Percentiles rank a stretch among this genome's conserved stretches.
Evolutionary conservation across 2,888 invertebrate species (phyloP).

Genomic region (Cheilosia urbana): DNA sequence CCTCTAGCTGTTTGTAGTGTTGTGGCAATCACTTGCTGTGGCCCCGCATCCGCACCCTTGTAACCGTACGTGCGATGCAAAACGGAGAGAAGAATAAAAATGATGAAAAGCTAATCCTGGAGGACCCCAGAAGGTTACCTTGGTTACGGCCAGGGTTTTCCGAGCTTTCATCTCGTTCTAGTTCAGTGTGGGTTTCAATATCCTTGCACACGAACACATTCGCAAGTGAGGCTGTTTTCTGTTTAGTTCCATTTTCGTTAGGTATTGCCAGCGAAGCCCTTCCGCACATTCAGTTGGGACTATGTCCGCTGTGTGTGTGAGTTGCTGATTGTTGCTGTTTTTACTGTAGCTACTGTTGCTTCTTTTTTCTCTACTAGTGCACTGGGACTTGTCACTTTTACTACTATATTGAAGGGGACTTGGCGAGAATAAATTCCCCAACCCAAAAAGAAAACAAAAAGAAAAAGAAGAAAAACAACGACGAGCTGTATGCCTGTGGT

Average conservation of each 20-base stretch:
- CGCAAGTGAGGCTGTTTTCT: conserved; percentile 29
- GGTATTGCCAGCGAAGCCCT: not conserved
- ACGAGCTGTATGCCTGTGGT: conserved; percentile 27
- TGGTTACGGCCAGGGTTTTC: conserved; percentile 77
- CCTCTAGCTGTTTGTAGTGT: conserved; percentile 49
- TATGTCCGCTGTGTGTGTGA: not conserved
- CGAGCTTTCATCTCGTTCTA: conserved; percentile 78
- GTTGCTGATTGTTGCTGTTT: conserved; percentile 70
- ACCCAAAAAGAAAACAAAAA: not conserved
- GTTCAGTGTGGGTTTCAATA: conserved; percentile 67
- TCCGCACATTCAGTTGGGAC: conserved; percentile 6
- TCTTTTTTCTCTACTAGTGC: conserved; percentile 57
- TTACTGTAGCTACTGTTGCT: conserved; percentile 67
- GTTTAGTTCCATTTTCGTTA: conserved; percentile 1
- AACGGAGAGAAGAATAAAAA: conserved; percentile 72
- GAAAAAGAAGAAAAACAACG: conserved; percentile 18
- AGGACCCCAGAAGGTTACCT: conserved; percentile 76
- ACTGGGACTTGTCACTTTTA: conserved; percentile 63
- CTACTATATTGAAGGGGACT: conserved; percentile 30
- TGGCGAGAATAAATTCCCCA: not conserved
- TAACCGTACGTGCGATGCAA: conserved; percentile 17
- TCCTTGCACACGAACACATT: conserved; percentile 39
- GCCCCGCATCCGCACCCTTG: not conserved
- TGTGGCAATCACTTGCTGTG: conserved; percentile 32
- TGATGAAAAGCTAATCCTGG: conserved; percentile 75